Conservation (phyloP, 2,797 vertebrate species). For the Phoeniculus purpureus region DNA sequence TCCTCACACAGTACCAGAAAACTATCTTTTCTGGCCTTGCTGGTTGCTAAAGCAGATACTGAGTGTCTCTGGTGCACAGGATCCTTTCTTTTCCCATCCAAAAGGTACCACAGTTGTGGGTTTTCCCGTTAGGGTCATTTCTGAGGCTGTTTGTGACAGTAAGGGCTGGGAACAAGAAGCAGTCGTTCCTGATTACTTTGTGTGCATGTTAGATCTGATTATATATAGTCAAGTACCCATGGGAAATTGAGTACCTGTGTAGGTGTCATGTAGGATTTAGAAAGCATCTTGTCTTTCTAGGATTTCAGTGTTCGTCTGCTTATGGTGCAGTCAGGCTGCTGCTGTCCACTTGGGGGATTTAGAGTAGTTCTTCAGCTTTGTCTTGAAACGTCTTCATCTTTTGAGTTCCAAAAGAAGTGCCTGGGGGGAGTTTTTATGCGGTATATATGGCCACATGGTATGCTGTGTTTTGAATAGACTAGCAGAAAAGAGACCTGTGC, state of each 20-base stretch:
- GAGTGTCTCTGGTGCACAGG: neutral
- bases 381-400: neutral
- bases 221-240: rapidly evolving
- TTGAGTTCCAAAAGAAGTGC: neutral
- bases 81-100: neutral
- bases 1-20: neutral
- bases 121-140: neutral
- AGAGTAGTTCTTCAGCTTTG: neutral
- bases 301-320: neutral
- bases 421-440: neutral
- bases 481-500: neutral
- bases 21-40: neutral
- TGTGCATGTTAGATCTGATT: rapidly evolving
- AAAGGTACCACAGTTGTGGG: neutral
- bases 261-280: neutral
- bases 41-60: neutral
- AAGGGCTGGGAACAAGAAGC: neutral
- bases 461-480: neutral
- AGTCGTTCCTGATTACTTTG: neutral
- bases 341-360: neutral
- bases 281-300: slow-evolving; percentile 21
- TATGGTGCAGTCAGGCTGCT: neutral
- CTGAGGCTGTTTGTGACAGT: neutral
- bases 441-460: neutral
- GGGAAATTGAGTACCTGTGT: neutral